Evolutionary conservation across 1,140 invertebrate genomes (phyloP).

Genomic region (Ceratina japonica): DNA sequence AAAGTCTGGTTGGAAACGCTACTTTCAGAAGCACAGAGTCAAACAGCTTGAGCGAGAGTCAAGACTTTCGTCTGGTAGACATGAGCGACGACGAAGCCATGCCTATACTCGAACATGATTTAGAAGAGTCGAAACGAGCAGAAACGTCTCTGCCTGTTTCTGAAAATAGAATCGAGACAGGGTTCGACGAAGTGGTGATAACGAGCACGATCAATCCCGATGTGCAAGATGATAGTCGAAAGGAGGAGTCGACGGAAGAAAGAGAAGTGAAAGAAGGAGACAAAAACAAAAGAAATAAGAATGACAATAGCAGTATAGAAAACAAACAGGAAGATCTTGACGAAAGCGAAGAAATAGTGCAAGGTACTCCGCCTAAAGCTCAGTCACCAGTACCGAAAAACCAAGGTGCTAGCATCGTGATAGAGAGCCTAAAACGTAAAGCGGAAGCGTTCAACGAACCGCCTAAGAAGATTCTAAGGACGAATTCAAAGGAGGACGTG

Average conservation of each 20-base stretch:
- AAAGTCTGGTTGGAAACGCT: background rate
- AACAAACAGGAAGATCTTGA: slow-evolving; percentile 23
- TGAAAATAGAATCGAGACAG: background rate
- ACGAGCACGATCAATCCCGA: background rate
- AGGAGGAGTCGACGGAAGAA: background rate
- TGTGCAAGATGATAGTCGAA: slow-evolving; percentile 1
- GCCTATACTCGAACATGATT: background rate
- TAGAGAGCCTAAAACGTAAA: slow-evolving; percentile 63
- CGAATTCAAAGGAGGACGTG: slow-evolving; percentile 31
- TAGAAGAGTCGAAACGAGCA: background rate
- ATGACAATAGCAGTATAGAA: background rate
- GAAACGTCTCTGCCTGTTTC: background rate
- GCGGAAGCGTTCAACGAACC: slow-evolving; percentile 37
- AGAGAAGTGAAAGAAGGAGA: slow-evolving; percentile 10
- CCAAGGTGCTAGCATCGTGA: slow-evolving; percentile 1
- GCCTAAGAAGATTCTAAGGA: slow-evolving; percentile 48
- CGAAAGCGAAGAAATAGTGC: slow-evolving; percentile 68
- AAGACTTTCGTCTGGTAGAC: slow-evolving; percentile 68
- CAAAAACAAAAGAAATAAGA: slow-evolving; percentile 10
- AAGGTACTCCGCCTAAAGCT: slow-evolving; percentile 64
- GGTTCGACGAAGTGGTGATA: background rate
- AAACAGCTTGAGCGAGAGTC: slow-evolving; percentile 61
- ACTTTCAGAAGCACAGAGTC: background rate
- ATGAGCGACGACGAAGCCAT: slow-evolving; percentile 32
- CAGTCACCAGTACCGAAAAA: slow-evolving; percentile 50